Conservation (phyloP, 1,140 invertebrate genomes). For the Zaprionus tsacasi region DNA sequence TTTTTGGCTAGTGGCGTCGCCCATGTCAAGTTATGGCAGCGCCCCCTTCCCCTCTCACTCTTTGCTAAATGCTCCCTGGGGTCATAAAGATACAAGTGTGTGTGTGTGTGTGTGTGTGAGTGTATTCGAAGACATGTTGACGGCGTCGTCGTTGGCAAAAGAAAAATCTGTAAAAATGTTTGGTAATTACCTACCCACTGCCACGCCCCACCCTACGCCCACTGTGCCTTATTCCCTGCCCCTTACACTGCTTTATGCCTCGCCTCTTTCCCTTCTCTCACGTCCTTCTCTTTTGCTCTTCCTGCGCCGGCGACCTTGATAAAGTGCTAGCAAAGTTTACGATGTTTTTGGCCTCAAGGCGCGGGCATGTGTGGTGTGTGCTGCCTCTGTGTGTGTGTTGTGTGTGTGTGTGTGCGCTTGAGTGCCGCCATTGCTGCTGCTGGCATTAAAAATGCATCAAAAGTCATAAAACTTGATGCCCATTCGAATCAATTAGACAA, state of each 20-base stretch:
- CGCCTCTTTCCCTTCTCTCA: too few relatives aligned
- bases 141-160: slow-evolving; percentile 1
- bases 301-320: slow-evolving; percentile 25
- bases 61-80: not conserved
- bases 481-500: slow-evolving; percentile 51
- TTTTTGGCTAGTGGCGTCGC: slow-evolving; percentile 22
- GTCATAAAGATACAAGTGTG: slow-evolving; percentile 10
- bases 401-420: slow-evolving; percentile 4
- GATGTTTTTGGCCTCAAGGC: slow-evolving; percentile 33
- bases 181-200: slow-evolving; percentile 39
- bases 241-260: not conserved
- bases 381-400: not conserved
- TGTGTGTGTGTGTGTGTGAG: not conserved
- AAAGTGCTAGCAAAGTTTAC: slow-evolving; percentile 28
- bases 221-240: not conserved
- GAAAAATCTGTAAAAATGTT: slow-evolving; percentile 19
- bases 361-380: not conserved
- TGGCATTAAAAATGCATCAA: slow-evolving; percentile 62
- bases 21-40: slow-evolving; percentile 3
- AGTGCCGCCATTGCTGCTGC: slow-evolving; percentile 24
- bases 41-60: not conserved
- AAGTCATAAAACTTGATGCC: slow-evolving; percentile 39
- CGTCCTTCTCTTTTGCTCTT: not conserved
- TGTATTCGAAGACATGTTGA: slow-evolving; percentile 26
- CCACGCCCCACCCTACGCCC: not conserved